Conservation (phyloP, 2,113 vertebrate species). For the Hirundichthys speculiger region DNA sequence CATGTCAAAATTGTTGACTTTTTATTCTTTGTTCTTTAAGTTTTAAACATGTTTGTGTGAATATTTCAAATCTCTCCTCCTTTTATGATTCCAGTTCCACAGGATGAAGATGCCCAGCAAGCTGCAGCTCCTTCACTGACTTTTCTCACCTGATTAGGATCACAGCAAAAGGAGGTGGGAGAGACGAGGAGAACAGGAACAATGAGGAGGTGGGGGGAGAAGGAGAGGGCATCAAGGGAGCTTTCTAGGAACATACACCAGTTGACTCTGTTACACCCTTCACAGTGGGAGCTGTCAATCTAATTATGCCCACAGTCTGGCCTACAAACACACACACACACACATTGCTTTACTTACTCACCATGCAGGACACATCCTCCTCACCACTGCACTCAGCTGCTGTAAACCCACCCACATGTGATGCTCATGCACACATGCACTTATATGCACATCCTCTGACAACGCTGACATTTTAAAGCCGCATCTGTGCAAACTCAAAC, state of each 20-base stretch:
- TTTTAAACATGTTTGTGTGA: too few relatives aligned
- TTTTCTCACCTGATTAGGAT: constrained; percentile 67
- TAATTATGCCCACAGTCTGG: constrained; percentile 60
- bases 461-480: constrained; percentile 18
- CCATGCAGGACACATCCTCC: neutral
- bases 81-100: constrained; percentile 16
- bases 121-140: constrained; percentile 29
- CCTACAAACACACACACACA: neutral
- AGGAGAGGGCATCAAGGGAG: constrained; percentile 40
- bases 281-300: constrained; percentile 74
- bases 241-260: constrained; percentile 62
- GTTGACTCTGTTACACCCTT: constrained; percentile 70
- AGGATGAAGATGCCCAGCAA: constrained; percentile 4
- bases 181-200: constrained; percentile 24
- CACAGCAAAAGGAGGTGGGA: constrained; percentile 44
- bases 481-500: constrained; percentile 2
- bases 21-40: too few relatives aligned
- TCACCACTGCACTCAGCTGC: neutral
- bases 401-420: constrained; percentile 17
- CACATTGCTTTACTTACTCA: neutral
- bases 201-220: constrained; percentile 13
- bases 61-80: neutral
- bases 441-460: neutral
- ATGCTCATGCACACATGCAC: neutral
- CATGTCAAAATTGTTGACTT: too few relatives aligned